phyloP scores from a whole-genome alignment of 2,113 vertebrate species.

The Cynoglossus semilaevis region DNA sequence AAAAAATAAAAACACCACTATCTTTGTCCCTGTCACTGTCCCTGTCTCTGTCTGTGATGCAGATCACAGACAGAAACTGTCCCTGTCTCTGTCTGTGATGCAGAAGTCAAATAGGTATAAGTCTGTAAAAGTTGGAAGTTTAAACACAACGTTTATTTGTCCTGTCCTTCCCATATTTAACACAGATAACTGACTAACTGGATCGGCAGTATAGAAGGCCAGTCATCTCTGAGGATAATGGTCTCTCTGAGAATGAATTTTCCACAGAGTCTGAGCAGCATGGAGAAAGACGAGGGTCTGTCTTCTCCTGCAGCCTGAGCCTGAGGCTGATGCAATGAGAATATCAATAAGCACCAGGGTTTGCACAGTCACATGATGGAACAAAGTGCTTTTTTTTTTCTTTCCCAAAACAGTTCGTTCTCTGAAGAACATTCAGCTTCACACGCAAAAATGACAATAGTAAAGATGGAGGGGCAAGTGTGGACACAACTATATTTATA shows the following conservation, averaged over 20 bases:
- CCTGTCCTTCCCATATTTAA: background rate
- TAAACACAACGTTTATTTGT: too few species aligned
- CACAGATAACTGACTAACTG: background rate
- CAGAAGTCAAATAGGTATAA: too few species aligned
- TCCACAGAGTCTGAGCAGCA: slow-evolving; percentile 4
- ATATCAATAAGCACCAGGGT: slow-evolving; percentile 57
- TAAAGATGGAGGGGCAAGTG: too few species aligned
- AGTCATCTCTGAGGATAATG: slow-evolving; percentile 21
- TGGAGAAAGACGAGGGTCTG: slow-evolving; percentile 32
- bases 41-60: slow-evolving; percentile 4
- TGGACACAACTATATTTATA: too few species aligned
- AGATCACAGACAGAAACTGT: too few species aligned
- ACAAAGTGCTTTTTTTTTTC: too few species aligned
- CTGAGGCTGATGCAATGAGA: slow-evolving; percentile 53
- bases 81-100: slow-evolving; percentile 5
- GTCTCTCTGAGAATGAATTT: slow-evolving; percentile 14
- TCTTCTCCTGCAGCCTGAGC: slow-evolving; percentile 35
- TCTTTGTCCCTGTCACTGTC: slow-evolving; percentile 4
- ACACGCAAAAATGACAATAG: too few species aligned
- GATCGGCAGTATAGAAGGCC: too few species aligned
- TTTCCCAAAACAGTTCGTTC: too few species aligned
- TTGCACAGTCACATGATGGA: slow-evolving; percentile 24
- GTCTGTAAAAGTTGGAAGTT: too few species aligned
- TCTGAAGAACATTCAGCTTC: too few species aligned
- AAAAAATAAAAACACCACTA: background rate